phyloP scores from a whole-genome alignment of 2,113 vertebrate species.

The Sinocyclocheilus grahami region DNA sequence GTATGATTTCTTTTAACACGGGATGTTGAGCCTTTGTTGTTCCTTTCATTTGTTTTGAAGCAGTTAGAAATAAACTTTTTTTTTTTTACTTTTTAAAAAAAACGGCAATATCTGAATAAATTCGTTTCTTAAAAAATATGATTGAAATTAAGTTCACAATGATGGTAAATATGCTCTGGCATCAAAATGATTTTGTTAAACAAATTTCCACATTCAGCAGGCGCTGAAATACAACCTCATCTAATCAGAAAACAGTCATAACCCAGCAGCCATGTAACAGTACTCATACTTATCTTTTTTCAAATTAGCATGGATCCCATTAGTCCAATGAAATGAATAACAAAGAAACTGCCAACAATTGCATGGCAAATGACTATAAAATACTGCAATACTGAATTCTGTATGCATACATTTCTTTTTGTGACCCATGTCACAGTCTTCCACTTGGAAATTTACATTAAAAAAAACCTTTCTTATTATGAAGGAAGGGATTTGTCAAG shows the following conservation, averaged over 20 bases:
- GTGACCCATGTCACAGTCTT: background rate
- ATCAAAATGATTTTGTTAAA: background rate
- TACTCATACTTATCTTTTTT: too few relatives aligned
- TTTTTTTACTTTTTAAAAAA: too few relatives aligned
- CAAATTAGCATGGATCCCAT: background rate
- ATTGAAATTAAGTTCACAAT: background rate
- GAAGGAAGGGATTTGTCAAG: background rate
- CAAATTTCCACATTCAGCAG: background rate
- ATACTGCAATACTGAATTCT: background rate
- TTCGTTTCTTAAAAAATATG: background rate
- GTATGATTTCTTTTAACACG: background rate
- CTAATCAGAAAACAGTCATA: background rate
- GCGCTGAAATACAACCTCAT: background rate
- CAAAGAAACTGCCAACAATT: background rate
- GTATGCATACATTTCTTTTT: background rate
- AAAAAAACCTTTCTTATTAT: background rate
- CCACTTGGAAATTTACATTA: background rate
- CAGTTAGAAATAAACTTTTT: background rate
- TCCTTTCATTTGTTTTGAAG: background rate
- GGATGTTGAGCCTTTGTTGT: background rate
- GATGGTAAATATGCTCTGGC: background rate
- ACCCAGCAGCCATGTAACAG: background rate
- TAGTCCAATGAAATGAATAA: background rate
- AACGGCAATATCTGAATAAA: background rate
- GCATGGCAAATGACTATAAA: background rate